Conservation (phyloP, 2,113 vertebrate species). For the Piprites chloris region DNA sequence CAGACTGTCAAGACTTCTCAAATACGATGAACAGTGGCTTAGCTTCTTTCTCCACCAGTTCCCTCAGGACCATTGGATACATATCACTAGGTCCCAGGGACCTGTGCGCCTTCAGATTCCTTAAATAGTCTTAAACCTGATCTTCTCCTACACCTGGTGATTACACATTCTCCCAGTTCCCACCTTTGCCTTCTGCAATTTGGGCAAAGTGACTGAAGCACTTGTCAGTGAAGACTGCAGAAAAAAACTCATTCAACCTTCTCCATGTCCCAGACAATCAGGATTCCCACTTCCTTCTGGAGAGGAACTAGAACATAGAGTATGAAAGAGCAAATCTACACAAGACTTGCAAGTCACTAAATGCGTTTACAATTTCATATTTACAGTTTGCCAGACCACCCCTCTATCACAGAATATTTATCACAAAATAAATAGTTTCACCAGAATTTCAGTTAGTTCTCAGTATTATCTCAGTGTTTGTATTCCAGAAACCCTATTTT, state of each 20-base stretch:
- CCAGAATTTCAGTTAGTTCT: background rate
- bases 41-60: background rate
- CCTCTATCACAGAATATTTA: fast-evolving
- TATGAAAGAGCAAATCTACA: background rate
- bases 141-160: background rate
- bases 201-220: background rate
- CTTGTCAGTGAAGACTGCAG: background rate
- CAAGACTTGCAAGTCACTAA: background rate
- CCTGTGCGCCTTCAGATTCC: background rate
- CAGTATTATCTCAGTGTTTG: background rate
- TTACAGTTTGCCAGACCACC: background rate
- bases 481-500: background rate
- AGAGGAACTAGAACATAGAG: fast-evolving
- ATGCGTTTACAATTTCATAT: background rate
- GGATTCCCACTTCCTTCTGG: background rate
- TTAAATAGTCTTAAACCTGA: background rate
- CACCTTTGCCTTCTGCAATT: background rate
- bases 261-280: background rate
- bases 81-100: background rate
- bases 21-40: background rate
- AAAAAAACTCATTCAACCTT: background rate
- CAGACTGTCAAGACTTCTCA: background rate
- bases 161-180: background rate
- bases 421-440: background rate
- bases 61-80: background rate